Conservation (phyloP, 92 coral and sea anemone species). For the Porites lobata region DNA sequence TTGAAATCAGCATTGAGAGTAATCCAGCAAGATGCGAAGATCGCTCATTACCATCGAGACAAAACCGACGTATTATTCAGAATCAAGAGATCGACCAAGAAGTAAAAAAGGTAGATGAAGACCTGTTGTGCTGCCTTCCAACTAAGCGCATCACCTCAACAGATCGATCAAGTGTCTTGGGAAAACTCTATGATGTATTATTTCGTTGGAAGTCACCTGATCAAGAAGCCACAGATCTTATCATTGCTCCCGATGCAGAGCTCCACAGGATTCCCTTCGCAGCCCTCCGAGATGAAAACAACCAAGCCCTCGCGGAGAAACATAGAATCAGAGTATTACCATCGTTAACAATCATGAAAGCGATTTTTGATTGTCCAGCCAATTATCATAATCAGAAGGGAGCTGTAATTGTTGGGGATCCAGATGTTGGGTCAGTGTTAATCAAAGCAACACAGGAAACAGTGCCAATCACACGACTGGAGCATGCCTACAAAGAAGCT, state of each 20-base stretch:
- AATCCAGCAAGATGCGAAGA: constrained; percentile 28
- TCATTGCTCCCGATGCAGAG: constrained; percentile 57
- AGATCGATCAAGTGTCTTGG: constrained; percentile 30
- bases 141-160: constrained; percentile 23
- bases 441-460: not conserved
- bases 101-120: not conserved
- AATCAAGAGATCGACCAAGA: constrained; percentile 18
- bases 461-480: not conserved
- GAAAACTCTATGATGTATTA: constrained; percentile 24
- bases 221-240: constrained; percentile 18
- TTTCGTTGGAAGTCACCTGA: not conserved
- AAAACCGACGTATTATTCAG: not conserved
- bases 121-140: not conserved
- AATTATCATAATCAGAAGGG: constrained; percentile 21
- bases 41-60: constrained; percentile 23
- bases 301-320: constrained; percentile 17
- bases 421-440: constrained; percentile 25
- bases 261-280: constrained; percentile 48
- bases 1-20: constrained; percentile 2
- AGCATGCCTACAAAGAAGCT: constrained; percentile 30
- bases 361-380: constrained; percentile 16
- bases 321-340: constrained; percentile 42
- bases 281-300: constrained; percentile 27
- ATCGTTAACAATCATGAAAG: constrained; percentile 24
- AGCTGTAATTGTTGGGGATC: constrained; percentile 55